Base-by-base conservation (phyloP, 2,797 vertebrate genomes). In the Odontamblyopus lacepedii region DNA sequence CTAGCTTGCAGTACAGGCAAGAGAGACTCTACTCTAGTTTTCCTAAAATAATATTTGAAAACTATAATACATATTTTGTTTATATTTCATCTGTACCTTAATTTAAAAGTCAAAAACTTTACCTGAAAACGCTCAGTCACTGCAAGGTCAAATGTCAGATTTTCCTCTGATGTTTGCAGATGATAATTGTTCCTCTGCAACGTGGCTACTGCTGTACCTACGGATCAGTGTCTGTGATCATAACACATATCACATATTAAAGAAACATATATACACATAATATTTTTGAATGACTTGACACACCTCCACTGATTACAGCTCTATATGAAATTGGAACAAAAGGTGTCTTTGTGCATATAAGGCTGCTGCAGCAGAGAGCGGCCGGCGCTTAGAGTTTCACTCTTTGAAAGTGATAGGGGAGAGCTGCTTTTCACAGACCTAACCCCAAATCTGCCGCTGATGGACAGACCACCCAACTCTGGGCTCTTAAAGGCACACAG, bases 381-480 rank as follows among this genome's bases (percentile, higher is more conserved):
- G 77, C 75, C 76, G n/a, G 89, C 84, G 91, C 90, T 89, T 94
- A 85, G 86, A 78, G 88, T 94, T 94, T 94, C 92, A 93, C 83
- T 85, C 94, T 95, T 95, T 95, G 94, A 95, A 95, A 95, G 78
- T 89, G 93, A 95, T 94, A 92, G 71, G 89, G 89, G 92, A 88
- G 92, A 92, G 89, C 92, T 91, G 93, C 88, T 92, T 94, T 93
- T 93, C 93, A 92, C 92, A 92, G 91, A 92, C 90, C 88, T 91
- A 87, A 91, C 89, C 91, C 92, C 89, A 91, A 93, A 93, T 94
- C 91, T 93, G 86, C 90, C 85, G 93, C 90, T 95, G 94, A 95
- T 85, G 91, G 93, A 95, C 89, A 87, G 93, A 94, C 94, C 94
- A 94, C 94, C 94, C 94, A 94, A 94, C 90, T 93, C 86, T 89